phyloP scores from a whole-genome alignment of 2,888 invertebrate species.

The Habrosyne pyritoides region DNA sequence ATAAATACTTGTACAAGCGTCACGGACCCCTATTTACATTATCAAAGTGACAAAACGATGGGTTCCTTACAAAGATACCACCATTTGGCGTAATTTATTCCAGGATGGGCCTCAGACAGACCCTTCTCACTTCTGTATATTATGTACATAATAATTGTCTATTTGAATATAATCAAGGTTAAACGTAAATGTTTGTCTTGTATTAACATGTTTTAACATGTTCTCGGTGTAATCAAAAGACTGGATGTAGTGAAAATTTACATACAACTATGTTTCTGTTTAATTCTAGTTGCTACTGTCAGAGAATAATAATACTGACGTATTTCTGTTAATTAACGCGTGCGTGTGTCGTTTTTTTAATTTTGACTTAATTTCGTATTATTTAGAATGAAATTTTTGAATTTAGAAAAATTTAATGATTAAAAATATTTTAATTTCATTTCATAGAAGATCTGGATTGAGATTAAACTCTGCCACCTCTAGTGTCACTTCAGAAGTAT shows the following conservation, averaged over 20 bases:
- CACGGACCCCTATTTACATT: slow-evolving; percentile 27
- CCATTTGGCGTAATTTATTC: slow-evolving; percentile 32
- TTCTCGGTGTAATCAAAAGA: not conserved
- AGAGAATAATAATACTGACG: not conserved
- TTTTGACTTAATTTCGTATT: too few species aligned
- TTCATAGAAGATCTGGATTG: too few species aligned
- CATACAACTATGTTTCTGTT: not conserved
- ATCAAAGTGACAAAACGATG: slow-evolving; percentile 31
- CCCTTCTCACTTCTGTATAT: slow-evolving; percentile 15
- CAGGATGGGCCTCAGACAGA: slow-evolving; percentile 12
- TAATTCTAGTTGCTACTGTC: not conserved
- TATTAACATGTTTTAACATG: slow-evolving; percentile 4
- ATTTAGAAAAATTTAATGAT: too few species aligned
- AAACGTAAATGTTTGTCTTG: slow-evolving; percentile 3
- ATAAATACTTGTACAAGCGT: slow-evolving; percentile 28
- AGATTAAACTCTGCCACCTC: too few species aligned
- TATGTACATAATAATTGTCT: slow-evolving; percentile 23
- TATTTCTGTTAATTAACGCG: not conserved
- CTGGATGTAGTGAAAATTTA: not conserved
- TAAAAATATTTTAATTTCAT: too few species aligned
- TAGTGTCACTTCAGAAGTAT: too few species aligned
- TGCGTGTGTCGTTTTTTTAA: not conserved
- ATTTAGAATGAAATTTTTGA: too few species aligned
- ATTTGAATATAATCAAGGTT: slow-evolving; percentile 9
- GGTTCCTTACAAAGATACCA: slow-evolving; percentile 16